Conservation (phyloP, 2,888 invertebrate genomes). For the Halictus quadricinctus region DNA sequence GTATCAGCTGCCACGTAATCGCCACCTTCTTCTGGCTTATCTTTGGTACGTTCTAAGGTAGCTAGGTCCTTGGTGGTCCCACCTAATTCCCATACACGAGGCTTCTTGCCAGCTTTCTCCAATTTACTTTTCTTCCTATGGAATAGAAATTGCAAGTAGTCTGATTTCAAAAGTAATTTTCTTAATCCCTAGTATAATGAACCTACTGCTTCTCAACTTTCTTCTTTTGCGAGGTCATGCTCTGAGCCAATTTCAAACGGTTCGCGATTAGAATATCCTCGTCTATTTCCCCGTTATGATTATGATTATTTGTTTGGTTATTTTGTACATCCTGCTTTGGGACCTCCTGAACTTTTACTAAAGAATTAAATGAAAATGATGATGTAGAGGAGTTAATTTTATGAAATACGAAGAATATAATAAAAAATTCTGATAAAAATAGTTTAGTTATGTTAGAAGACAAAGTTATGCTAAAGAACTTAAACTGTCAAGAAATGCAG, state of each 20-base stretch:
- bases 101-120: slow-evolving; percentile 92
- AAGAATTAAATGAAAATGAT: slow-evolving; percentile 29
- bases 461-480: slow-evolving; percentile 3
- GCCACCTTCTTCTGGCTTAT: slow-evolving; percentile 87
- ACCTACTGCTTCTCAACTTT: slow-evolving; percentile 86
- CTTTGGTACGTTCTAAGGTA: slow-evolving; percentile 91
- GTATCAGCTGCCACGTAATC: slow-evolving; percentile 86
- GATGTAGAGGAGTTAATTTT: neutral
- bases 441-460: slow-evolving; percentile 1
- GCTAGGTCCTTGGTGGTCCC: slow-evolving; percentile 91
- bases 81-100: slow-evolving; percentile 94
- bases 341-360: slow-evolving; percentile 76
- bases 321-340: slow-evolving; percentile 82
- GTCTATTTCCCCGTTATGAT: slow-evolving; percentile 81
- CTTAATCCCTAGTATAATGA: neutral
- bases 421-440: neutral
- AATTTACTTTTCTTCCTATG: slow-evolving; percentile 84
- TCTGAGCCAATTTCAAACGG: slow-evolving; percentile 91
- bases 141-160: slow-evolving; percentile 69
- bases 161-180: neutral
- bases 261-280: slow-evolving; percentile 90
- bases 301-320: slow-evolving; percentile 80
- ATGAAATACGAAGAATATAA: neutral
- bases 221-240: slow-evolving; percentile 86
- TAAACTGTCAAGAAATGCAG: neutral